Percentiles rank a stretch among this genome's conserved stretches.
Evolutionary conservation across 2,113 vertebrate species (phyloP).

Genomic region (Nyctereutes procyonoides): DNA sequence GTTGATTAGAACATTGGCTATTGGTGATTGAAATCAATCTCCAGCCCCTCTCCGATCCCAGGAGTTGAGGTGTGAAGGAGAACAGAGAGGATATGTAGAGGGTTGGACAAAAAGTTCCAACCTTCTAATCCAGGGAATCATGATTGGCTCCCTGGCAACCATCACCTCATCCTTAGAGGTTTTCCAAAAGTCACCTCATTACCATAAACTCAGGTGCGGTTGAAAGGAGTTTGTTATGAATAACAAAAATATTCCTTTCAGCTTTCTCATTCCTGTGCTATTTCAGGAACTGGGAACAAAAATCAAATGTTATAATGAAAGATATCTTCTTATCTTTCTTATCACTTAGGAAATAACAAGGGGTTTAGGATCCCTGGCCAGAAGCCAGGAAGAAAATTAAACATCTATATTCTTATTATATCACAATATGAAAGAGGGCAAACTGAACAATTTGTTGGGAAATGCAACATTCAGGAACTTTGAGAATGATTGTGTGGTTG

Average conservation of each 20-base stretch:
- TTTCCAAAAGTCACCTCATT: background rate
- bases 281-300: background rate
- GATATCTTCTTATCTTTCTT: background rate
- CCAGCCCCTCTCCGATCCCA: background rate
- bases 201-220: background rate
- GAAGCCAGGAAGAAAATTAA: background rate
- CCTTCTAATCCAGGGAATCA: background rate
- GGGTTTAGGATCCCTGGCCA: background rate
- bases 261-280: background rate
- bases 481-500: background rate
- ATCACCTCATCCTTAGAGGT: background rate
- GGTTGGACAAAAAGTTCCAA: background rate
- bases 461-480: background rate
- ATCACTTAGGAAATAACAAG: background rate
- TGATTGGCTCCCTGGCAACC: background rate
- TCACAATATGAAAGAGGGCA: background rate
- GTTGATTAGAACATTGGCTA: too few species aligned
- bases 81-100: background rate
- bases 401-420: background rate
- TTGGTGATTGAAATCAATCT: background rate
- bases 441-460: background rate
- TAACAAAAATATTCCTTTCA: background rate
- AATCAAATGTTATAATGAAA: background rate
- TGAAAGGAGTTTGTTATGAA: background rate
- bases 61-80: background rate